Conservation (phyloP, 2,888 invertebrate species). For the Acronicta aceris region DNA sequence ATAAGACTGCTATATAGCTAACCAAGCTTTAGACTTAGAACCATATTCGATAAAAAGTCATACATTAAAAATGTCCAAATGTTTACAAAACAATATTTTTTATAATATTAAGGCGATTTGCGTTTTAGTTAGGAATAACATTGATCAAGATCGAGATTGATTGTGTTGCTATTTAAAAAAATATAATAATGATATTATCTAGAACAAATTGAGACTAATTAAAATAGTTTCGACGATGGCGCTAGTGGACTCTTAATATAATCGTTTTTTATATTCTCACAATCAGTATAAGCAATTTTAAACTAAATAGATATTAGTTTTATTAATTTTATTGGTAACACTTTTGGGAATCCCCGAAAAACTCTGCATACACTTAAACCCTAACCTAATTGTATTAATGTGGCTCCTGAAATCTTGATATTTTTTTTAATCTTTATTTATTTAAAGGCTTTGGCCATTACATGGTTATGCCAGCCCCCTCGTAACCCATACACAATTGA, state of each 20-base stretch:
- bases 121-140: constrained; percentile 31
- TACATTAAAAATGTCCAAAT: constrained; percentile 49
- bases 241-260: constrained; percentile 33
- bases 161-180: constrained; percentile 19
- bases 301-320: constrained; percentile 6
- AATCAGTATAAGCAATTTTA: constrained; percentile 25
- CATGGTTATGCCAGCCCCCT: no score
- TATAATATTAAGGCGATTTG: constrained; percentile 48
- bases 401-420: constrained; percentile 9
- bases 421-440: no score
- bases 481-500: no score
- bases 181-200: constrained; percentile 45
- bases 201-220: constrained; percentile 52
- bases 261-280: constrained; percentile 12
- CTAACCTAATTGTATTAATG: neutral
- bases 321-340: constrained; percentile 26
- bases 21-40: constrained; percentile 32
- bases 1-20: constrained; percentile 58
- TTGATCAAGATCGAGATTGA: constrained; percentile 25
- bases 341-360: neutral
- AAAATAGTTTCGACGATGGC: constrained; percentile 30
- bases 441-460: no score
- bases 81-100: constrained; percentile 46
- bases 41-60: constrained; percentile 38
- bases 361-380: neutral